Conservation (phyloP, 2,888 invertebrate species). For the Nymphalis polychloros region DNA sequence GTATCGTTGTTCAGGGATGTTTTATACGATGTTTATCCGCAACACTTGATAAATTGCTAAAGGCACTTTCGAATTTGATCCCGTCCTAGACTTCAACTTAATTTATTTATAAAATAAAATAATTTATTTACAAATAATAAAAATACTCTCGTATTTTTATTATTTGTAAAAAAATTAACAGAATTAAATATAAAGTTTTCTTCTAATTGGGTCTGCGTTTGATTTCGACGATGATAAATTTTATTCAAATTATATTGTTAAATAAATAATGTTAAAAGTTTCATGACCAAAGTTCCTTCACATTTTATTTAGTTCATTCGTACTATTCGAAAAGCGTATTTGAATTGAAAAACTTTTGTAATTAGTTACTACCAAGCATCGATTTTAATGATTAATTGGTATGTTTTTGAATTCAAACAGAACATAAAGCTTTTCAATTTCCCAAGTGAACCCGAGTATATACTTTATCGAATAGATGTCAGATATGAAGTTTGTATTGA, state of each 20-base stretch:
- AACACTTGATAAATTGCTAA: conserved; percentile 17
- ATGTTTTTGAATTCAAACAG: background rate
- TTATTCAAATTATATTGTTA: background rate
- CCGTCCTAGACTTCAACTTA: background rate
- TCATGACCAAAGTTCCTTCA: conserved; percentile 16
- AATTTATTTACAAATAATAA: too few relatives aligned
- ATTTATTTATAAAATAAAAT: background rate
- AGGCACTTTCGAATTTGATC: conserved; percentile 1
- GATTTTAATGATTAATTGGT: conserved; percentile 29
- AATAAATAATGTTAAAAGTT: conserved; percentile 13
- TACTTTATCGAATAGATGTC: too few relatives aligned
- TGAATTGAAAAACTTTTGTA: conserved; percentile 33
- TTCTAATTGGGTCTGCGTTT: background rate
- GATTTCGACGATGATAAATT: background rate
- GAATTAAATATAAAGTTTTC: background rate
- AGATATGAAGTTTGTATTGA: background rate
- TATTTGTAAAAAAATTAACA: background rate
- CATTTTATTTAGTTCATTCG: conserved; percentile 21
- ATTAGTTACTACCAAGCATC: conserved; percentile 27
- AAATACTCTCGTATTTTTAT: too few relatives aligned
- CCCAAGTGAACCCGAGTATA: too few relatives aligned
- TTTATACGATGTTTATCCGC: conserved; percentile 14
- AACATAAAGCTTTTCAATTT: background rate
- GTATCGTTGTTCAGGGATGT: background rate
- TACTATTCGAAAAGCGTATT: conserved; percentile 17